Conservation (phyloP, 1,140 invertebrate species). For the Trigoniulus corallinus region DNA sequence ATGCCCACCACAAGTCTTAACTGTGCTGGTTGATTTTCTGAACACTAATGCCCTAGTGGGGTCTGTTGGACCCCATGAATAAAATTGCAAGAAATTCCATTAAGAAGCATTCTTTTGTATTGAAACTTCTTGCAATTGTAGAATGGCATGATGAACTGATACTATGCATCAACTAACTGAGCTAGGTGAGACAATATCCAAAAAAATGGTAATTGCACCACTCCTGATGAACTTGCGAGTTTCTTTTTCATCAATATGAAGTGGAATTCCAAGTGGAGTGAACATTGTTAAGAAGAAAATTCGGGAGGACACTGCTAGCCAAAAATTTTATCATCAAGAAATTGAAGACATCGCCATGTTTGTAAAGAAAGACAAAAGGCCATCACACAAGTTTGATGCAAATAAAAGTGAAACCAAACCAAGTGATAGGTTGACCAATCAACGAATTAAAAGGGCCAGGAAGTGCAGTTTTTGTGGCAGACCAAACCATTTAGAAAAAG, state of each 20-base stretch:
- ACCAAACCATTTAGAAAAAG: not conserved
- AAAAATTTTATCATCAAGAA: too few relatives aligned
- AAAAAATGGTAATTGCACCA: not conserved
- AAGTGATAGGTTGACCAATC: not conserved
- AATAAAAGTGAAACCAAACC: not conserved
- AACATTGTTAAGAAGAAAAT: too few relatives aligned
- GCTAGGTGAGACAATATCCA: not conserved
- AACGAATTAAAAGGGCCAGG: not conserved
- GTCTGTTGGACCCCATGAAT: too few relatives aligned
- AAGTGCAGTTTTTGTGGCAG: not conserved
- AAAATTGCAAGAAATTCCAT: too few relatives aligned
- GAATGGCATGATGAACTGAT: too few relatives aligned
- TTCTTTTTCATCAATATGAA: constrained; percentile 1
- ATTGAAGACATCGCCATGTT: not conserved
- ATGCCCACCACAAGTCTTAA: too few relatives aligned
- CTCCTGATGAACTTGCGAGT: constrained; percentile 1
- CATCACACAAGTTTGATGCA: not conserved
- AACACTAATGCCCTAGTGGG: too few relatives aligned
- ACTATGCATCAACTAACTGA: not conserved
- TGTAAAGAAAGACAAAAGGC: not conserved
- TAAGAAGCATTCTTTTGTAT: too few relatives aligned
- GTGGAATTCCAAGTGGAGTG: not conserved
- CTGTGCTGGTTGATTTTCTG: too few relatives aligned
- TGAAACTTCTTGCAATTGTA: too few relatives aligned
- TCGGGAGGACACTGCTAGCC: too few relatives aligned